Evolutionary conservation across 2,888 invertebrate species (phyloP).

Genomic region (Sceliomorpha sp.): DNA sequence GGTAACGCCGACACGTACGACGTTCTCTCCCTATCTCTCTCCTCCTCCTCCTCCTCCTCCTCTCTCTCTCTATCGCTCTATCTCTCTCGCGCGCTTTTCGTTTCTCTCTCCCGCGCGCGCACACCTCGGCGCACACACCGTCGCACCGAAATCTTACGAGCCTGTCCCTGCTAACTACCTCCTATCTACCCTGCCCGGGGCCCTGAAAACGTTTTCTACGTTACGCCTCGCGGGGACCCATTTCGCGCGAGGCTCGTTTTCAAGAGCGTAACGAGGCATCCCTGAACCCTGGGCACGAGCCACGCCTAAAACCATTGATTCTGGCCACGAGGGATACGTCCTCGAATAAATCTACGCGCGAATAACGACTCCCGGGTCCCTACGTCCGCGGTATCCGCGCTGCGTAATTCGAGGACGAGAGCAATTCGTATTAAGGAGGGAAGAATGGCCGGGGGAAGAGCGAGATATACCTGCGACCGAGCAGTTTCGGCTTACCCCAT

Average conservation of each 20-base stretch:
- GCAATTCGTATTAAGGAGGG: slow-evolving; percentile 48
- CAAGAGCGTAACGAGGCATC: slow-evolving; percentile 40
- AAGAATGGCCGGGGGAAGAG: slow-evolving; percentile 28
- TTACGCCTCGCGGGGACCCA: slow-evolving; percentile 78
- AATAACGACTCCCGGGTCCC: slow-evolving; percentile 47
- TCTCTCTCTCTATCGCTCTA: too few relatives aligned
- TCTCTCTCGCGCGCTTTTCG: too few relatives aligned
- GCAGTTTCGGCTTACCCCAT: slow-evolving; percentile 40
- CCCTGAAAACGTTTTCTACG: slow-evolving; percentile 76
- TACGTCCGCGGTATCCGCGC: slow-evolving; percentile 44
- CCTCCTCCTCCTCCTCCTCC: too few relatives aligned
- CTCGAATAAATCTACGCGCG: slow-evolving; percentile 54
- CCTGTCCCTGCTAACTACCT: slow-evolving; percentile 76
- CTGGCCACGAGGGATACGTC: slow-evolving; percentile 51
- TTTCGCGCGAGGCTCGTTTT: slow-evolving; percentile 68
- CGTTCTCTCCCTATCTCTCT: slow-evolving; percentile 10
- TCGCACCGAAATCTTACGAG: slow-evolving; percentile 75
- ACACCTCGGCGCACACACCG: slow-evolving; percentile 62
- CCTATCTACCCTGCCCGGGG: slow-evolving; percentile 75
- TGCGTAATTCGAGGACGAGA: slow-evolving; percentile 41
- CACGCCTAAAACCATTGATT: slow-evolving; percentile 52
- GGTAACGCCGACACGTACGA: slow-evolving; percentile 26
- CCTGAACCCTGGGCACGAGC: slow-evolving; percentile 39
- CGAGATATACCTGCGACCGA: slow-evolving; percentile 44
- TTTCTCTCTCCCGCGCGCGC: slow-evolving; percentile 11